Evolutionary conservation across 2,888 invertebrate species (phyloP).

Genomic region (Tinea semifulvella): DNA sequence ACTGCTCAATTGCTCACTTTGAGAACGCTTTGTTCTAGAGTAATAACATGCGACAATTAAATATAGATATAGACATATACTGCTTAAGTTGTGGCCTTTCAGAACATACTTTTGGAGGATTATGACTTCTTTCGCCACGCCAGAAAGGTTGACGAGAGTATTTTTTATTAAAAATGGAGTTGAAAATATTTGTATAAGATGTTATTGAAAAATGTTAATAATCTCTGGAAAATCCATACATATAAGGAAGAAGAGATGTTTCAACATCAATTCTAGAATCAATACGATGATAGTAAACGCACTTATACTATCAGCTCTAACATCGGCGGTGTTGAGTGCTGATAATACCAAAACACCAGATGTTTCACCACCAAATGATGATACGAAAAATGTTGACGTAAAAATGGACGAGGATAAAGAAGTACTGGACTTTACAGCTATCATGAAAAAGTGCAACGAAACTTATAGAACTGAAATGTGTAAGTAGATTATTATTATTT

Average conservation of each 20-base stretch:
- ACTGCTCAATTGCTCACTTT: too few species aligned
- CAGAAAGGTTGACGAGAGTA: too few species aligned
- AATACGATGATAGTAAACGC: neutral
- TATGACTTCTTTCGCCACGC: too few species aligned
- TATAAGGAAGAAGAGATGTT: slow-evolving; percentile 1
- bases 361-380: too few species aligned
- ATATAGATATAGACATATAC: too few species aligned
- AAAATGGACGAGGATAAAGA: neutral
- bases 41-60: too few species aligned
- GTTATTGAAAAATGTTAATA: neutral
- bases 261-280: neutral
- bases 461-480: slow-evolving; percentile 61
- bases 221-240: neutral
- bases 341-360: too few species aligned
- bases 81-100: too few species aligned
- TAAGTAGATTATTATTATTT: slow-evolving; percentile 40
- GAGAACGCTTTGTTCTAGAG: too few species aligned
- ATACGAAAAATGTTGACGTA: neutral
- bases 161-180: too few species aligned
- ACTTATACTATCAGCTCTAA: neutral
- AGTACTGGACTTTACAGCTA: slow-evolving; percentile 35
- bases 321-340: neutral
- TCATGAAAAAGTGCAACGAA: slow-evolving; percentile 58
- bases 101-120: too few species aligned
- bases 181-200: too few species aligned